A percentile compares a stretch with the other conserved stretches of the same genome.
phyloP scores from a whole-genome alignment of 2,888 invertebrate genomes.

The Apodemia mormo region DNA sequence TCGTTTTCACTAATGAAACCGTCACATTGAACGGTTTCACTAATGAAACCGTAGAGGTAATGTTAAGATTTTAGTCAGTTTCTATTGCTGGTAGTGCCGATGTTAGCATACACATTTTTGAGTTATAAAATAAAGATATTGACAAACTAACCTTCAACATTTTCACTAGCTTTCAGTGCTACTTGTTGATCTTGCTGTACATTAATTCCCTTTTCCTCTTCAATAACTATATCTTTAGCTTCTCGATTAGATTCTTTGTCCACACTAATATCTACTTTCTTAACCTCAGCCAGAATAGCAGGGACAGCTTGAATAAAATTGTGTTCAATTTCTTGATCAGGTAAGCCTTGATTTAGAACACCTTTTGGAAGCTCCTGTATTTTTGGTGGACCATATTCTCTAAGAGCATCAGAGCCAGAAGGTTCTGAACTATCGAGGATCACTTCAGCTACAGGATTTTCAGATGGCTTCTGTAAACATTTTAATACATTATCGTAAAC shows the following conservation, averaged over 20 bases:
- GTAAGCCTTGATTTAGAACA: constrained; percentile 56
- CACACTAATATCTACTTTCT: constrained; percentile 16
- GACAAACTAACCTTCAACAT: constrained; percentile 31
- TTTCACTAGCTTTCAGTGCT: constrained; percentile 16
- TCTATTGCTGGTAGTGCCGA: no score
- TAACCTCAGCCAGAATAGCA: constrained; percentile 39
- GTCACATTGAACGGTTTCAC: no score
- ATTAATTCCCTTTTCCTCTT: background rate
- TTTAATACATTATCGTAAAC: background rate
- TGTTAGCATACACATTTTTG: no score
- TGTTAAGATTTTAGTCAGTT: no score
- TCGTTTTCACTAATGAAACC: no score
- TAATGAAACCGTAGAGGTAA: no score
- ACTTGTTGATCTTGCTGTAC: background rate
- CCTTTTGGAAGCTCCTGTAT: constrained; percentile 49
- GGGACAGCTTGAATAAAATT: constrained; percentile 43
- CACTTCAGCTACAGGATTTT: constrained; percentile 64
- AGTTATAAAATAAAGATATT: no score
- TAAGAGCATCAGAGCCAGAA: constrained; percentile 73
- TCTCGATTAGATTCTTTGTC: constrained; percentile 28
- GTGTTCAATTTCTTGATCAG: constrained; percentile 58
- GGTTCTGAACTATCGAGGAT: constrained; percentile 65
- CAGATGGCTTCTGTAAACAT: constrained; percentile 58
- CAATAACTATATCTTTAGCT: constrained; percentile 22
- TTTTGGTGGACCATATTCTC: constrained; percentile 75